Percentiles rank a stretch among this genome's conserved stretches.
phyloP scores from a whole-genome alignment of 2,888 invertebrate species.

The Parnassius orleans region DNA sequence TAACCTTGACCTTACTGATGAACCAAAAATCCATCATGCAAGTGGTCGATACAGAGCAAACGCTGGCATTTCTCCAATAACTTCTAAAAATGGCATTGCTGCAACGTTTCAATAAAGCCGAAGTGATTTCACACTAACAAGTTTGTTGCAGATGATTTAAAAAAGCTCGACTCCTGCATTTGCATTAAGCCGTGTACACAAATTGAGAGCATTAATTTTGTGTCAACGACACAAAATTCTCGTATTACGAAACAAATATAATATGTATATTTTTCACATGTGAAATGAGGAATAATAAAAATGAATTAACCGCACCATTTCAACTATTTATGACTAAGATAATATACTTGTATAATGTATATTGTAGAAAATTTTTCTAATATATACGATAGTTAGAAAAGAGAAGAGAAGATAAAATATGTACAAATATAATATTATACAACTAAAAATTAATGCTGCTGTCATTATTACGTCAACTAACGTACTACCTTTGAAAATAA shows the following conservation, averaged over 20 bases:
- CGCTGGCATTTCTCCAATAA: conserved; percentile 66
- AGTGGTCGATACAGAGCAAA: conserved; percentile 52
- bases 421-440: neutral
- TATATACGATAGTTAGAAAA: too few relatives aligned
- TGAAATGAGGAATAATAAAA: conserved; percentile 10
- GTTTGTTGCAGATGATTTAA: conserved; percentile 40
- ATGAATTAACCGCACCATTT: neutral
- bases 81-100: conserved; percentile 67
- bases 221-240: conserved; percentile 11
- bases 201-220: conserved; percentile 28
- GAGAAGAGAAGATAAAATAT: too few relatives aligned
- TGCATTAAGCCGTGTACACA: conserved; percentile 33
- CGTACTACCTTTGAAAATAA: neutral
- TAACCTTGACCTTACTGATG: conserved; percentile 62
- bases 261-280: conserved; percentile 29
- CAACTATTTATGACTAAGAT: neutral
- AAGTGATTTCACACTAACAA: conserved; percentile 37
- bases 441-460: neutral
- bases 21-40: conserved; percentile 56
- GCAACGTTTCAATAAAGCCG: conserved; percentile 63
- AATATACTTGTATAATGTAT: too few relatives aligned
- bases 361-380: too few relatives aligned
- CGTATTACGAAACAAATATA: conserved; percentile 26
- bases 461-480: neutral
- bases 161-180: conserved; percentile 35